phyloP scores from a whole-genome alignment of 2,113 vertebrate species.

The Dicaeum eximium region DNA sequence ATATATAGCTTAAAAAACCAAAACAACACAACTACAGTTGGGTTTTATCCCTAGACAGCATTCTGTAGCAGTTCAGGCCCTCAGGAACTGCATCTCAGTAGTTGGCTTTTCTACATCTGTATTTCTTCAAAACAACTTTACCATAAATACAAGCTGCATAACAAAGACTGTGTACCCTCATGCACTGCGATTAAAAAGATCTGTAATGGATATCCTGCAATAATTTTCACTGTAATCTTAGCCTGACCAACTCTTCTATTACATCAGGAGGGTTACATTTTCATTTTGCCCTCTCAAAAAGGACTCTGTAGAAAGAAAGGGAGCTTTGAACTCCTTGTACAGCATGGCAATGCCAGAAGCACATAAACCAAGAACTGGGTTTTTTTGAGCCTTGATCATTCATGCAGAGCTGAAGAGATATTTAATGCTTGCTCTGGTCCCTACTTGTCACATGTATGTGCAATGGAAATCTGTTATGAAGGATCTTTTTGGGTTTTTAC shows the following conservation, averaged over 20 bases:
- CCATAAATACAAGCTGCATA: not conserved
- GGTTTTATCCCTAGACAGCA: not conserved
- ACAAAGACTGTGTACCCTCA: not conserved
- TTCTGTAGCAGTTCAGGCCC: not conserved
- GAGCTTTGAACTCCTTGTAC: not conserved
- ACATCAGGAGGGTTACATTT: not conserved
- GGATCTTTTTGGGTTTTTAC: not conserved
- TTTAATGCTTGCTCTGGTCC: not conserved
- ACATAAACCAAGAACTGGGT: not conserved
- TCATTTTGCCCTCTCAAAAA: not conserved
- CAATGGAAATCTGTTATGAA: not conserved
- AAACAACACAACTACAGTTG: accelerated
- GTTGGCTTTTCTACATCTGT: not conserved
- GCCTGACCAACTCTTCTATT: not conserved
- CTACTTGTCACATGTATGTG: not conserved
- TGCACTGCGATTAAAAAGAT: not conserved
- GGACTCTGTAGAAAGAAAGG: not conserved
- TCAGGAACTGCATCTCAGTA: not conserved
- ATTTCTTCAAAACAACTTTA: not conserved
- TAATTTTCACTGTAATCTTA: not conserved
- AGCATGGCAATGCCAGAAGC: not conserved
- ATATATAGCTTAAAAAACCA: not conserved
- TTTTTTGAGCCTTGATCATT: not conserved
- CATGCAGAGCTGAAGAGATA: not conserved
- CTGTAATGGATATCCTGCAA: not conserved